Percentiles rank a stretch among this genome's conserved stretches.
phyloP scores from a whole-genome alignment of 2,888 invertebrate genomes.

The Adineta ricciae region DNA sequence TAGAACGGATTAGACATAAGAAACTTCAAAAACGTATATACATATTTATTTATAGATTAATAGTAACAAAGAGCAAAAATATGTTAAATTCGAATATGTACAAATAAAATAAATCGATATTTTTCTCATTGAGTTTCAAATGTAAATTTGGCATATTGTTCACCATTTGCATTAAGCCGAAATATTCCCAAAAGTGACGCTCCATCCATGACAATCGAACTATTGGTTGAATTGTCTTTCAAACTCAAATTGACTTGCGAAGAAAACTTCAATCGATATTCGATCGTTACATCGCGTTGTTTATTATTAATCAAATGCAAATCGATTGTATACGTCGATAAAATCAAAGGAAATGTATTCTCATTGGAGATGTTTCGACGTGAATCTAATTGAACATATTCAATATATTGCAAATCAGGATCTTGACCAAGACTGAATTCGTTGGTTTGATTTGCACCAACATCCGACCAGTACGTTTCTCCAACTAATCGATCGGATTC shows the following conservation, averaged over 20 bases:
- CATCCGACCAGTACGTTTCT: not conserved
- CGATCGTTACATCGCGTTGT: not conserved
- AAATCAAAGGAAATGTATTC: not conserved
- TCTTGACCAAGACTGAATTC: not conserved
- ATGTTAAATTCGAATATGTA: too few species aligned
- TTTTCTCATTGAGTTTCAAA: not conserved
- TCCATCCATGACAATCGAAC: not conserved
- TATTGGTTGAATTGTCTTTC: not conserved
- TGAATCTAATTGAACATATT: not conserved
- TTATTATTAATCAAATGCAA: not conserved
- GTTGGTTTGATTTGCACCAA: not conserved
- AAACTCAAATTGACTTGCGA: not conserved
- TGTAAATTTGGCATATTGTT: not conserved
- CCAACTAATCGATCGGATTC: slow-evolving; percentile 2
- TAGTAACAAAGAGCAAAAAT: too few species aligned
- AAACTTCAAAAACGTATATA: too few species aligned
- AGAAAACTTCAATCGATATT: not conserved
- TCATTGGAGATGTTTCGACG: not conserved
- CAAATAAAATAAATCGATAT: not conserved
- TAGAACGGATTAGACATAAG: too few species aligned
- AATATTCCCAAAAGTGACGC: not conserved
- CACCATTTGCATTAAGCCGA: not conserved
- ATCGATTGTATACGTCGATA: not conserved
- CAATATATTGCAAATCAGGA: not conserved
- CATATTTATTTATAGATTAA: too few species aligned